Evolutionary conservation across 2,113 vertebrate genomes (phyloP).

Genomic region (human (Homo sapiens)): DNA sequence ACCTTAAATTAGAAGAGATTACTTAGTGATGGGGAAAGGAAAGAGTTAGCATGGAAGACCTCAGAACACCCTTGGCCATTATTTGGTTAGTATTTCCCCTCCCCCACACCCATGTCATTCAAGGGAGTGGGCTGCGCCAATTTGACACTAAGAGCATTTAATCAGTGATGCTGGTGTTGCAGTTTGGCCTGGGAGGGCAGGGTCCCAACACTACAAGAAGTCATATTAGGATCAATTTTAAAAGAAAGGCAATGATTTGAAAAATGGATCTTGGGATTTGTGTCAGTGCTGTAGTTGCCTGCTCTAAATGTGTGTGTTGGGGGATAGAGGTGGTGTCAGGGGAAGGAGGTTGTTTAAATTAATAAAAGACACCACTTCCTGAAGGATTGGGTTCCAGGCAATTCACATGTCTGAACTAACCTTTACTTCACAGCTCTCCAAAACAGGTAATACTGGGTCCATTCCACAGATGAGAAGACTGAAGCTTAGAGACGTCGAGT

Average conservation of each 20-base stretch:
- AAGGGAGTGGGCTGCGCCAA: not conserved
- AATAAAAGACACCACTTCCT: slow-evolving; percentile 35
- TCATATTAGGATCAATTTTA: not conserved
- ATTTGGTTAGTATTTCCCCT: not conserved
- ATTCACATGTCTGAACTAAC: not conserved
- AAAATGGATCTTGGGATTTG: not conserved
- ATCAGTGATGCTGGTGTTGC: not conserved
- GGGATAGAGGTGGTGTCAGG: not conserved
- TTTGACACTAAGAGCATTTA: not conserved
- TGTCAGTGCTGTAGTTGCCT: not conserved
- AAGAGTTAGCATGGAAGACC: not conserved
- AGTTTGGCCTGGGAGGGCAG: not conserved
- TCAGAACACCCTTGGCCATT: not conserved
- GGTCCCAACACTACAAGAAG: not conserved
- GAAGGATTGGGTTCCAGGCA: not conserved
- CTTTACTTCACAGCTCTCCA: not conserved
- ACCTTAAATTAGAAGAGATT: slow-evolving; percentile 58
- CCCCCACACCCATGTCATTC: not conserved
- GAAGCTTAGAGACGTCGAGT: not conserved
- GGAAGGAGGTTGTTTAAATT: slow-evolving; percentile 13
- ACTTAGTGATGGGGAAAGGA: not conserved
- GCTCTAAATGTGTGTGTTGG: not conserved
- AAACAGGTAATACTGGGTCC: not conserved
- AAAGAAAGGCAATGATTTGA: not conserved
- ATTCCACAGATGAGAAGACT: slow-evolving; percentile 15